Percentiles rank a stretch among this genome's conserved stretches.
phyloP scores from a whole-genome alignment of 2,888 invertebrate genomes.

The Sclerodermus sp. region DNA sequence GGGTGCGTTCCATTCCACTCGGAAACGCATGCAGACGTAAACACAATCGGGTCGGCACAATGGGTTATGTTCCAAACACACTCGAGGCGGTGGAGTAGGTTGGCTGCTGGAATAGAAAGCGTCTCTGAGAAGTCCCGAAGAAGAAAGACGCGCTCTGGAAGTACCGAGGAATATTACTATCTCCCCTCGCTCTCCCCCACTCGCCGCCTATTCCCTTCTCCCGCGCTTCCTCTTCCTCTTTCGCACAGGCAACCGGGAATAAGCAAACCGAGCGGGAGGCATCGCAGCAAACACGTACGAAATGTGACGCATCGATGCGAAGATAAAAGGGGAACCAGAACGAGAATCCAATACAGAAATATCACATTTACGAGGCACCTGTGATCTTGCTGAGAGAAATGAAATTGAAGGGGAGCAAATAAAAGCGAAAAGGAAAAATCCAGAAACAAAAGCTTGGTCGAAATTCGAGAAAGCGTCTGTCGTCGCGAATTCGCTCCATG shows the following conservation, averaged over 20 bases:
- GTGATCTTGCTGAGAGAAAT: no score
- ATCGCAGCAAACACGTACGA: background rate
- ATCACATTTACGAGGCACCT: no score
- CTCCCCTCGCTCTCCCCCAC: background rate
- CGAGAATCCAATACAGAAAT: no score
- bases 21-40: constrained; percentile 40
- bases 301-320: background rate
- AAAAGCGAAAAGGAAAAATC: no score
- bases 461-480: no score
- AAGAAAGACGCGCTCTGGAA: no score
- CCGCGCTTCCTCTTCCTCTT: background rate
- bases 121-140: background rate
- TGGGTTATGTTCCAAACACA: constrained; percentile 34
- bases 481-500: no score
- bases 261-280: constrained; percentile 7
- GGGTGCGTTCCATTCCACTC: constrained; percentile 24
- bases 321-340: background rate
- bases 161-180: no score
- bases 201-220: no score
- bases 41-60: constrained; percentile 44
- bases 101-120: constrained; percentile 12
- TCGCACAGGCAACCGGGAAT: constrained; percentile 5
- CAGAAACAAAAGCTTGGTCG: no score
- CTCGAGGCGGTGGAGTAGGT: background rate
- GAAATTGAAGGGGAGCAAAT: no score